Evolutionary conservation across 2,113 vertebrate species (phyloP).

Genomic region (Prionailurus viverrinus): DNA sequence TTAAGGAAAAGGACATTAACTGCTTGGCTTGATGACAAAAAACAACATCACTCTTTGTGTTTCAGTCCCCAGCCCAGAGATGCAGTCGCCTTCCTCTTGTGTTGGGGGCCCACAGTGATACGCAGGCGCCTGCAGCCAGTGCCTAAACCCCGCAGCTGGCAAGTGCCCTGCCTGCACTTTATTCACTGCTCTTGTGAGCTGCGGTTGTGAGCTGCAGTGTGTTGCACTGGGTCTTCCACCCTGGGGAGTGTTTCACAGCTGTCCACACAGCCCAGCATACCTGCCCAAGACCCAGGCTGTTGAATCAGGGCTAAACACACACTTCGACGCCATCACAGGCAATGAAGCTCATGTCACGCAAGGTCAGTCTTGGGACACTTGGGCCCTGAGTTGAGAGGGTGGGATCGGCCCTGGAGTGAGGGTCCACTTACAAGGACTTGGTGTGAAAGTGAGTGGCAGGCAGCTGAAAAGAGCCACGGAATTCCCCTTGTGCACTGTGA

Average conservation of each 20-base stretch:
- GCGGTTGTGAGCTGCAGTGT: rapidly evolving
- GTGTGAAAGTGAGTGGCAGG: background rate
- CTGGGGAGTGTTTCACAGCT: background rate
- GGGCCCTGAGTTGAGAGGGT: background rate
- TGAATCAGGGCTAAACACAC: background rate
- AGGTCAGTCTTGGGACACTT: background rate
- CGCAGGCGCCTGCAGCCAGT: conserved; percentile 55
- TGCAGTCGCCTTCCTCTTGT: background rate
- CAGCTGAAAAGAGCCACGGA: background rate
- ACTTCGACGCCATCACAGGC: background rate
- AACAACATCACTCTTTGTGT: background rate
- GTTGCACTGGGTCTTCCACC: background rate
- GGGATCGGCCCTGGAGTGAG: background rate
- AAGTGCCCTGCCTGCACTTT: background rate
- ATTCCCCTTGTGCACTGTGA: background rate
- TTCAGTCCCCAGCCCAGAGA: background rate
- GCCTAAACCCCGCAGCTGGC: conserved; percentile 62
- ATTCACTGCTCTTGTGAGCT: rapidly evolving
- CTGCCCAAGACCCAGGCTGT: background rate
- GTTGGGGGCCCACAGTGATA: background rate
- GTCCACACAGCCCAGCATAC: background rate
- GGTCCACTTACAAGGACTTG: background rate
- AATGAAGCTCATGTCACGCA: background rate
- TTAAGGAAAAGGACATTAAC: conserved; percentile 58
- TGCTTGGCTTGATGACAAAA: conserved; percentile 29